Conservation (phyloP, 2,797 vertebrate genomes). For the Falco peregrinus region DNA sequence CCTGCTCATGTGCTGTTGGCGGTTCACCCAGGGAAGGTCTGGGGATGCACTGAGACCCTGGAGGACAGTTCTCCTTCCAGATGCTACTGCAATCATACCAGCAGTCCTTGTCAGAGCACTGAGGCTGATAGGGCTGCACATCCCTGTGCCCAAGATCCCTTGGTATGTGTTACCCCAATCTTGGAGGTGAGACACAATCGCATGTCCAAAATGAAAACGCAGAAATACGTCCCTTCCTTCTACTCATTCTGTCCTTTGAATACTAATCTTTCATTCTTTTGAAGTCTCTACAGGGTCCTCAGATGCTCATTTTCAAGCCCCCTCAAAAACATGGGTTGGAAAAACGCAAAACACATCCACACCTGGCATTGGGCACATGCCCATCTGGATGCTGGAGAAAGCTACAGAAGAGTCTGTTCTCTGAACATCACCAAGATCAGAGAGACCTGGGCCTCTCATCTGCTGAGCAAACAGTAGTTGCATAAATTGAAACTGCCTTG, state of each 20-base stretch:
- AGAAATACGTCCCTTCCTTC: not conserved
- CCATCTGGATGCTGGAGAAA: not conserved
- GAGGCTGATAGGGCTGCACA: not conserved
- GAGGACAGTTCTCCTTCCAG: not conserved
- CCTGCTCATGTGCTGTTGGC: not conserved
- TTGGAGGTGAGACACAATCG: not conserved
- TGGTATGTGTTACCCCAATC: not conserved
- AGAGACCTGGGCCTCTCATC: slow-evolving; percentile 26
- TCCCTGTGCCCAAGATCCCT: not conserved
- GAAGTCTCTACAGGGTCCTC: not conserved
- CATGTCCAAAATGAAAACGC: not conserved
- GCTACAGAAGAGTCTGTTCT: not conserved
- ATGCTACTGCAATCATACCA: not conserved
- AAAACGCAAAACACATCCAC: not conserved
- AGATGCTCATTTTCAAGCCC: not conserved
- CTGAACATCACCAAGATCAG: not conserved
- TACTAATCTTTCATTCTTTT: not conserved
- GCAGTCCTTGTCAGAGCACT: not conserved
- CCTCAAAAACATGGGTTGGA: not conserved
- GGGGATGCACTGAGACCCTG: not conserved
- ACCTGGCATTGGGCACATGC: not conserved
- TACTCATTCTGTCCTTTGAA: not conserved
- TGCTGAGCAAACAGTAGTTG: slow-evolving; percentile 63
- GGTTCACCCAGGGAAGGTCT: not conserved
- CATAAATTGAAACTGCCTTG: slow-evolving; percentile 57